These are phyloP conservation scores for Nothobranchius kuhntae DNA, from an alignment of 2,113 vertebrate species.

Conservation along the genomic window DNA sequence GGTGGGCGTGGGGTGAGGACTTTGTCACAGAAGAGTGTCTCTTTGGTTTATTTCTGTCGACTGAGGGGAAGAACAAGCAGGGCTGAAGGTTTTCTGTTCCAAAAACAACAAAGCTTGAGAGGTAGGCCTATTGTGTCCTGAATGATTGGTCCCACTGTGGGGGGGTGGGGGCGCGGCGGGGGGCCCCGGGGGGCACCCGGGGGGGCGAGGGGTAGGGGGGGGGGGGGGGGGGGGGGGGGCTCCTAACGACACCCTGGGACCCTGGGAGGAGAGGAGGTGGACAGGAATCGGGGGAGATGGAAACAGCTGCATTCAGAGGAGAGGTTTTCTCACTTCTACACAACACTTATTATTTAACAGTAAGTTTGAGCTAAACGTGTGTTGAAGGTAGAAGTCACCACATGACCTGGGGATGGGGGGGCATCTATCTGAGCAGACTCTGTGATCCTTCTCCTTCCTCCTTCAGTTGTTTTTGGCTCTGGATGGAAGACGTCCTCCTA, in stretches of 20 bases:
- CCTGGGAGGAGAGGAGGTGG: conserved; percentile 72
- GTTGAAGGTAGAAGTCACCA: conserved; percentile 1
- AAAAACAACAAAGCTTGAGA: conserved; percentile 87
- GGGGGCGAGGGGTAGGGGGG: too few relatives aligned
- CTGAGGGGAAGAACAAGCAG: conserved; percentile 84
- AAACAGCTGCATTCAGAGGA: conserved; percentile 37
- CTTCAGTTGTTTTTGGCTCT: conserved; percentile 66
- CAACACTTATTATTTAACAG: conserved; percentile 39
- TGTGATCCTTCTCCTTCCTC: conserved; percentile 55
- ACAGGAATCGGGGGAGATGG: conserved; percentile 65
- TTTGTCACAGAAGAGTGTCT: conserved; percentile 75
- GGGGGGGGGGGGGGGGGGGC: conserved; percentile 55
- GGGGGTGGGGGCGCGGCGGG: conserved; percentile 53
- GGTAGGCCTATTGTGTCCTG: conserved; percentile 82
- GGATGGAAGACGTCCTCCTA: conserved; percentile 39
- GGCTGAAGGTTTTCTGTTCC: conserved; percentile 80
- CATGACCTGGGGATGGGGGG: background rate
- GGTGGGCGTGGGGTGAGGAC: conserved; percentile 73
- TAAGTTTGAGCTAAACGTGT: conserved; percentile 26
- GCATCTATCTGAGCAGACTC: conserved; percentile 4
- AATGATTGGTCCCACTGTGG: conserved; percentile 83
- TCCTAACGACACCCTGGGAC: conserved; percentile 66
- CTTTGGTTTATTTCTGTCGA: conserved; percentile 86
- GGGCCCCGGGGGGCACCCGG: too few relatives aligned
- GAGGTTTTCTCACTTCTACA: conserved; percentile 19